Evolutionary conservation across 2,113 vertebrate species (phyloP).

Genomic region (Beaufortia kweichowensis): DNA sequence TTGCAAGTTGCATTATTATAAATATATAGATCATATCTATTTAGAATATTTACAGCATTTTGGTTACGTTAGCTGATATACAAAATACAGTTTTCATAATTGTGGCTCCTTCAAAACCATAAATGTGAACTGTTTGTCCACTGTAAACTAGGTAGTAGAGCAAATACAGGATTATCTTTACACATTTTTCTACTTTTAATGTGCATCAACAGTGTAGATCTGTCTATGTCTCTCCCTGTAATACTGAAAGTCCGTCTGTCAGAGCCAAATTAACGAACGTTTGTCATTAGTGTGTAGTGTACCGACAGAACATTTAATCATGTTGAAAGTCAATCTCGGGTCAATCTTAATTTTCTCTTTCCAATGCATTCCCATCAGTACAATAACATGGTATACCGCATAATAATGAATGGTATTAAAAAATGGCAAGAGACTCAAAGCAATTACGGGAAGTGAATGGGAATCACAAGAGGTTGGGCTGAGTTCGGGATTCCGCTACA

Average conservation of each 20-base stretch:
- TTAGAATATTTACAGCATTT: constrained; percentile 74
- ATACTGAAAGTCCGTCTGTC: constrained; percentile 28
- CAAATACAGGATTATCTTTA: constrained; percentile 39
- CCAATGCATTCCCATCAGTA: constrained; percentile 51
- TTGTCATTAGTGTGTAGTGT: constrained; percentile 64
- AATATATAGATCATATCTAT: constrained; percentile 70
- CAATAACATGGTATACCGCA: constrained; percentile 57
- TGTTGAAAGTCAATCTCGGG: constrained; percentile 44
- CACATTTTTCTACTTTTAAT: neutral
- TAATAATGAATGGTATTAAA: constrained; percentile 57
- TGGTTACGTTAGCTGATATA: constrained; percentile 75
- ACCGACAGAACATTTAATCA: constrained; percentile 70
- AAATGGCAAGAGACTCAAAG: constrained; percentile 59
- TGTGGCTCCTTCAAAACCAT: constrained; percentile 45
- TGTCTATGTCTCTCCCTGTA: constrained; percentile 22
- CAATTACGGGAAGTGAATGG: constrained; percentile 54
- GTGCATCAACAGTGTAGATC: neutral
- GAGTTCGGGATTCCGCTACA: constrained; percentile 57
- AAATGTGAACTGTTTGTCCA: constrained; percentile 39
- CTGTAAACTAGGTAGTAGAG: constrained; percentile 48
- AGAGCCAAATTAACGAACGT: constrained; percentile 6
- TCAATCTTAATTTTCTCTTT: constrained; percentile 51
- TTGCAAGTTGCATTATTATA: constrained; percentile 68
- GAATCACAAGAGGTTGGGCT: constrained; percentile 57
- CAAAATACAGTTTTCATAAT: constrained; percentile 54